A percentile compares a stretch with the other conserved stretches of the same genome.
Conservation (phyloP, 2,113 vertebrate species). For the Theropithecus gelada region DNA sequence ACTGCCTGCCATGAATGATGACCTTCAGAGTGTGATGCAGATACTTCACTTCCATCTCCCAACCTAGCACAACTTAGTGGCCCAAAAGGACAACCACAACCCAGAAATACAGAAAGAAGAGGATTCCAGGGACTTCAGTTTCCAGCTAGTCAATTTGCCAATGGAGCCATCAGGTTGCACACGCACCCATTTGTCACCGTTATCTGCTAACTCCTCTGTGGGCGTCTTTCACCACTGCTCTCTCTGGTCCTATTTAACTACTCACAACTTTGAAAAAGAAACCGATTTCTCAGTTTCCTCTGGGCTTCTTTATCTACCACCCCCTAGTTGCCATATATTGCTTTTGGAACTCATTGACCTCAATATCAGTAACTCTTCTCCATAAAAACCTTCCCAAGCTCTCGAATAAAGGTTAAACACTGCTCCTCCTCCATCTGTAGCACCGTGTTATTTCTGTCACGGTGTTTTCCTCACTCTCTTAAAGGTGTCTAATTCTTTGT, state of each 20-base stretch:
- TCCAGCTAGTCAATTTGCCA: not conserved
- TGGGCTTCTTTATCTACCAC: not conserved
- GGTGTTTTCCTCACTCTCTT: not conserved
- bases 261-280: not conserved
- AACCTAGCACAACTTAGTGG: not conserved
- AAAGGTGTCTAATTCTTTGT: not conserved
- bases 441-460: not conserved
- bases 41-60: accelerated
- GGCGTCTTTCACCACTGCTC: not conserved
- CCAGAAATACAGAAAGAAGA: not conserved
- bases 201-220: not conserved
- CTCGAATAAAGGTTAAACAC: not conserved
- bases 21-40: accelerated
- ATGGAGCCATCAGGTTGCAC: accelerated
- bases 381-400: not conserved
- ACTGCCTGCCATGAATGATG: not conserved
- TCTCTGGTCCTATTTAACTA: not conserved
- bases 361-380: no score
- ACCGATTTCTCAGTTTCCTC: not conserved
- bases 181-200: accelerated
- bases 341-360: not conserved
- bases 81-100: not conserved
- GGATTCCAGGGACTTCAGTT: not conserved
- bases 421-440: no score
- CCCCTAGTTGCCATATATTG: accelerated